Base-by-base conservation (phyloP, 2,888 invertebrate species). In the Dynastes tityus region DNA sequence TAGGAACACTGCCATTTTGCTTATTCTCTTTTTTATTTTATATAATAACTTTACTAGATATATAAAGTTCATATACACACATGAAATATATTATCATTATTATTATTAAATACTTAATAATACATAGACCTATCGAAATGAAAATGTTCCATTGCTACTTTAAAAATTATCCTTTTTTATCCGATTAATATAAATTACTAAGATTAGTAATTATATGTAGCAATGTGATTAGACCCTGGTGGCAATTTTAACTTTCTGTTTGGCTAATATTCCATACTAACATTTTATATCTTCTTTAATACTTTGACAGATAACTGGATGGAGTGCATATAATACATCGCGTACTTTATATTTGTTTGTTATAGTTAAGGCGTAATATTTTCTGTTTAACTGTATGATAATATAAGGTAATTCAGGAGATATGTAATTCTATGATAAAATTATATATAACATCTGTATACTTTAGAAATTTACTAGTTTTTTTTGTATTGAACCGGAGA, bases 1-100 rank as follows among this genome's bases (percentile, higher is more conserved):
- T 63, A 63, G 63, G 63, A 63, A 63, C 65, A 67, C 65, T 67
- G 40, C 65, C 45, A 67, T 29, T 45, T 45, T 22, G 45, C 45
- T 45, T 45, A 8, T 37, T 37, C 32, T 37, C 32, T 37, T 16
- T 16, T 22, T 67, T 67, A 45, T 22, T 67, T 22, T 58, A 58
- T 67, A 67, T 22, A 65, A 65, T 29, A n/a, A 67, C 22, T 67
- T 67, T 13, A 67, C 45, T 67, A 40, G 40, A 58, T 22, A 58
- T 58, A 58, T 22, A 58, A 8, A 22, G 16, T 58, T 16, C 55
- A 58, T 58, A 58, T 58, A 58, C 55, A 58, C 8, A 58, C 22
- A 58, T 45, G 45, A 45, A 45, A 45, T 45, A 45, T 45, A 45
- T 45, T 45, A 45, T 45, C 6, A 37, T 13, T 53, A 53, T 16